Evolutionary conservation across 2,888 invertebrate genomes (phyloP).

Genomic region (Lamproptera curius): DNA sequence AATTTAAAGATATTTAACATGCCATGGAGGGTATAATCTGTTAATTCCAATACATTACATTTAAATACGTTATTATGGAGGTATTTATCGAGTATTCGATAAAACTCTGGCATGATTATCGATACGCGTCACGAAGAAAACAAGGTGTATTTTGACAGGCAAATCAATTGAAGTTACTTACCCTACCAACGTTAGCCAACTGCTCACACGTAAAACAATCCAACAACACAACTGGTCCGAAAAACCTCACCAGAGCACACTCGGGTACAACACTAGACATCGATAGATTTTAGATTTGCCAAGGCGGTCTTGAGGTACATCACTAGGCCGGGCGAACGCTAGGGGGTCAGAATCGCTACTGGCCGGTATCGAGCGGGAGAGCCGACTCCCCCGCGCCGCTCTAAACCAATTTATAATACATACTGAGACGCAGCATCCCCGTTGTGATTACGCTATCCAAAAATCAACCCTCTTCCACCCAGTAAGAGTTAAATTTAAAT

Average conservation of each 20-base stretch:
- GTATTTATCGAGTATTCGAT: too few relatives aligned
- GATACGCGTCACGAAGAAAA: too few relatives aligned
- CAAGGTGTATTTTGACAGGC: too few relatives aligned
- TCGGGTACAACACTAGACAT: constrained; percentile 26
- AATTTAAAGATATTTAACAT: too few relatives aligned
- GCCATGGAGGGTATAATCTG: too few relatives aligned
- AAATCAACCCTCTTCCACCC: constrained; percentile 34
- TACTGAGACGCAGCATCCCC: constrained; percentile 77
- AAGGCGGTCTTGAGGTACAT: constrained; percentile 33
- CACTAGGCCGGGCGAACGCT: constrained; percentile 40
- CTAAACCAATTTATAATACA: constrained; percentile 79
- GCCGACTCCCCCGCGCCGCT: constrained; percentile 60
- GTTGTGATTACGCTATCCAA: constrained; percentile 31
- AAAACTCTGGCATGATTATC: too few relatives aligned
- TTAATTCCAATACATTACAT: too few relatives aligned
- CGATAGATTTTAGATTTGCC: constrained; percentile 27
- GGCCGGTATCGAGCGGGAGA: constrained; percentile 68
- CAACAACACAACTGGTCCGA: constrained; percentile 25
- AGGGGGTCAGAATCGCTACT: constrained; percentile 55
- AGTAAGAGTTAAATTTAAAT: constrained; percentile 34
- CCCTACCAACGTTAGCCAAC: constrained; percentile 27
- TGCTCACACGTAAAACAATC: constrained; percentile 28
- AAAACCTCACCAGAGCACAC: constrained; percentile 27
- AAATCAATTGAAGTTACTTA: too few relatives aligned
- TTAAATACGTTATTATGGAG: too few relatives aligned